A percentile compares a stretch with the other conserved stretches of the same genome.
Evolutionary conservation across 2,797 vertebrate genomes (phyloP).

Genomic region (Fistularia tabacaria): DNA sequence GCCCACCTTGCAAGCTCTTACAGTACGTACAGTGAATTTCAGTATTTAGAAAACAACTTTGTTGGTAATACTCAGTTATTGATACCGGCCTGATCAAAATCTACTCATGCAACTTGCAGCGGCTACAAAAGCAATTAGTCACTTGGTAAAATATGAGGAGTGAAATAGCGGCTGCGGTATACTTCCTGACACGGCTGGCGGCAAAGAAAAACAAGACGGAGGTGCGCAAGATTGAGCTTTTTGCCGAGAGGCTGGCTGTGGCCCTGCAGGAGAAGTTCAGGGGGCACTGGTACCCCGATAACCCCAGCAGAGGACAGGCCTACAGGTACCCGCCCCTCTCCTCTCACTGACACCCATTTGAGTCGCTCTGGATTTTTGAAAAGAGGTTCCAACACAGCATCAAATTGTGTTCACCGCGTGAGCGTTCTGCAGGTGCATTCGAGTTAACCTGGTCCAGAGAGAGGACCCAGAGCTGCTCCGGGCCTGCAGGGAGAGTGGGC

Average conservation of each 20-base stretch:
- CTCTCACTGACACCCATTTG: not conserved
- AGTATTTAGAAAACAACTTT: too few species aligned
- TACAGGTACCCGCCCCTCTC: constrained; percentile 71
- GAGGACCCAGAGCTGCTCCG: constrained; percentile 69
- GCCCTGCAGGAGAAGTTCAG: constrained; percentile 80
- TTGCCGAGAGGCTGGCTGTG: constrained; percentile 74
- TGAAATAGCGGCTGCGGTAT: too few species aligned
- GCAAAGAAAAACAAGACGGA: constrained; percentile 64
- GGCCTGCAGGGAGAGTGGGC: constrained; percentile 69
- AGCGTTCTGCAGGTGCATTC: constrained; percentile 65
- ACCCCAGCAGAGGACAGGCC: constrained; percentile 82
- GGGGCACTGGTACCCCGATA: constrained; percentile 86
- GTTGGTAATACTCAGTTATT: too few species aligned
- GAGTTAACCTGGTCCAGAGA: constrained; percentile 64
- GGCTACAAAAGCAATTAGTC: too few species aligned
- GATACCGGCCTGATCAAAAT: too few species aligned
- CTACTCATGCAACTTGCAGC: too few species aligned
- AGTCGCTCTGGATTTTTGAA: not conserved
- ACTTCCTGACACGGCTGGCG: too few species aligned
- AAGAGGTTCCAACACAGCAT: too few species aligned
- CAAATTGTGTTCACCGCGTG: too few species aligned
- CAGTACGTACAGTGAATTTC: too few species aligned
- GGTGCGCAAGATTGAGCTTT: constrained; percentile 69
- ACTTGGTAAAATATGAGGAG: too few species aligned
- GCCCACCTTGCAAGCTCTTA: too few species aligned